Conservation (phyloP, 2,113 vertebrate genomes). For the Illadopsis cleaveri region DNA sequence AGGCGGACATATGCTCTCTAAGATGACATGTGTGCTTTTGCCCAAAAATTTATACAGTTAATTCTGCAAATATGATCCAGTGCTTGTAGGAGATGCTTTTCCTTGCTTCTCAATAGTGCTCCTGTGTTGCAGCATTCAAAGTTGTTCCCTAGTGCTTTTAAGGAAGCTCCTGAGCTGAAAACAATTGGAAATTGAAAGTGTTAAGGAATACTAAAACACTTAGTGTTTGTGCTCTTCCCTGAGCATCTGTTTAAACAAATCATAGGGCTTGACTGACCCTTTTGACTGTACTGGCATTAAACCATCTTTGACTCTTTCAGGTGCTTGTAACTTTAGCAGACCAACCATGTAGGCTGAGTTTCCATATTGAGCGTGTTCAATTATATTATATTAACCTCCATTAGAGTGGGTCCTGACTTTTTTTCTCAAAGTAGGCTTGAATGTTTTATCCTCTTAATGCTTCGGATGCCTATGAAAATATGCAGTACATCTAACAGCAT, state of each 20-base stretch:
- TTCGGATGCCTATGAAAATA: neutral
- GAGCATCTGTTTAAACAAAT: neutral
- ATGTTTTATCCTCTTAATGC: neutral
- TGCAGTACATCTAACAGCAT: neutral
- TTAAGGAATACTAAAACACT: neutral
- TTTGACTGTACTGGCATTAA: neutral
- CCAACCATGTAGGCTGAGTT: neutral
- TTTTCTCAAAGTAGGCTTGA: neutral
- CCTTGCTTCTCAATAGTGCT: neutral
- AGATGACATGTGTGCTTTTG: neutral
- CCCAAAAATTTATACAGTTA: neutral
- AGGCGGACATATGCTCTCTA: neutral
- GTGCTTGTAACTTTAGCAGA: neutral
- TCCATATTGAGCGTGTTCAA: neutral
- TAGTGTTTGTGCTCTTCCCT: neutral
- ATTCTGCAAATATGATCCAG: neutral
- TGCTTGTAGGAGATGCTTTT: neutral
- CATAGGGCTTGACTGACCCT: neutral
- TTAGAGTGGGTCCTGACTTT: neutral
- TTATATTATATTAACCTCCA: neutral
- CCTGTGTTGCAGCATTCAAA: neutral
- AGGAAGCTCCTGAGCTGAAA: neutral
- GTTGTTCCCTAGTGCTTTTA: neutral
- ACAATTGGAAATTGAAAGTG: neutral
- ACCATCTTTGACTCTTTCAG: neutral